phyloP scores from a whole-genome alignment of 2,888 invertebrate species.

The Gandaritis pyraliata region DNA sequence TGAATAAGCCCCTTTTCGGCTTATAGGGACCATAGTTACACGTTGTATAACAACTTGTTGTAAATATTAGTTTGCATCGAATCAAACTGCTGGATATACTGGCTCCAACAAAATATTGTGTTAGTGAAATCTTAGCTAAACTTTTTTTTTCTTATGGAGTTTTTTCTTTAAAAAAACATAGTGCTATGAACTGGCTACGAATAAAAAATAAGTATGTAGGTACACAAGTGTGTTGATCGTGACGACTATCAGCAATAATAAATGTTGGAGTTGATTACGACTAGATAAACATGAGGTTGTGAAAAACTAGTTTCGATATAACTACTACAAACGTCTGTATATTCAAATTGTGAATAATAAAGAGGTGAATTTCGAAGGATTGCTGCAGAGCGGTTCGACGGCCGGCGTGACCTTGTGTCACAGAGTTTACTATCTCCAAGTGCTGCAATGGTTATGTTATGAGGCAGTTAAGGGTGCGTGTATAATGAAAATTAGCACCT shows the following conservation, averaged over 20 bases:
- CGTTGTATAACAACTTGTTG: too few species aligned
- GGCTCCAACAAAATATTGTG: too few species aligned
- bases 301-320: slow-evolving; percentile 18
- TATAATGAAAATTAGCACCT: too few species aligned
- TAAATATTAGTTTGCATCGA: too few species aligned
- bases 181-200: neutral
- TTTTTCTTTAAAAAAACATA: too few species aligned
- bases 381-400: slow-evolving; percentile 30
- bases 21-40: too few species aligned
- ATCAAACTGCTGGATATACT: too few species aligned
- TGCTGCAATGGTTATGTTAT: slow-evolving; percentile 18
- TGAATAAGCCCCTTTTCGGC: too few species aligned
- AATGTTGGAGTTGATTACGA: slow-evolving; percentile 5
- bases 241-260: slow-evolving; percentile 14
- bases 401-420: slow-evolving; percentile 42
- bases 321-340: slow-evolving; percentile 9
- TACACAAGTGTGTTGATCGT: slow-evolving; percentile 14
- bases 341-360: slow-evolving; percentile 16
- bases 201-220: neutral
- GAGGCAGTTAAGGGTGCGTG: too few species aligned
- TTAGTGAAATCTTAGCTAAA: too few species aligned
- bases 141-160: too few species aligned
- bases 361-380: slow-evolving; percentile 21
- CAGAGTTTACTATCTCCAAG: slow-evolving; percentile 45
- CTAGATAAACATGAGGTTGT: slow-evolving; percentile 10